These are phyloP conservation scores for Crotalus viridis DNA, from an alignment of 2,113 vertebrate genomes.

Conservation along the genomic window DNA sequence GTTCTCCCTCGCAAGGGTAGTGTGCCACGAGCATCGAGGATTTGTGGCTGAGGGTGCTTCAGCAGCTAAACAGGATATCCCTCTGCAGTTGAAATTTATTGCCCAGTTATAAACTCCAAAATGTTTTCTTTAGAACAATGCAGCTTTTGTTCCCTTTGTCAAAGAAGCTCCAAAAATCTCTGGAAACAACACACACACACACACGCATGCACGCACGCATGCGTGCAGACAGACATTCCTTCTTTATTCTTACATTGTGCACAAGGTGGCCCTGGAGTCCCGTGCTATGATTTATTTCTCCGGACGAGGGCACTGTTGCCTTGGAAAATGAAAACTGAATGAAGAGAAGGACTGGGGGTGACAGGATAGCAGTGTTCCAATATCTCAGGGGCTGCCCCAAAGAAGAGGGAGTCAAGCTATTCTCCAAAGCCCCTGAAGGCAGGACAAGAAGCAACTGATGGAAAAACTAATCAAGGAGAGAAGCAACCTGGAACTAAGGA, in stretches of 20 bases:
- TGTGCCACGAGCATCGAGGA: background rate
- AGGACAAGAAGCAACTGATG: no score
- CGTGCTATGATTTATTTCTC: constrained; percentile 15
- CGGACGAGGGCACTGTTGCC: constrained; percentile 64
- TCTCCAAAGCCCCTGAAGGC: no score
- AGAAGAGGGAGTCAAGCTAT: no score
- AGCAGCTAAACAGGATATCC: background rate
- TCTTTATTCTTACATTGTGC: background rate
- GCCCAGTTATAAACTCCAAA: background rate
- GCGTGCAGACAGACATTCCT: no score
- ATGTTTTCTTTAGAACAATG: background rate
- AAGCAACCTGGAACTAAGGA: no score
- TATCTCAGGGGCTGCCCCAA: no score
- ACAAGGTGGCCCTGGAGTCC: background rate
- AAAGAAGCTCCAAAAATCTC: background rate
- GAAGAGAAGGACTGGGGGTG: no score
- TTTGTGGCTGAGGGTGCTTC: background rate
- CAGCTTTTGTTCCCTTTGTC: background rate
- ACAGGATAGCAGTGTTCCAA: no score
- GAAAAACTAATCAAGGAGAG: no score
- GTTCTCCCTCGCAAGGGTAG: background rate
- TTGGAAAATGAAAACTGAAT: constrained; percentile 27
- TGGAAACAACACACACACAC: background rate
- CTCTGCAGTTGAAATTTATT: background rate
- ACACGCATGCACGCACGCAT: no score